Evolutionary conservation across 2,888 invertebrate species (phyloP).

Genomic region (Agriopis aurantiaria): DNA sequence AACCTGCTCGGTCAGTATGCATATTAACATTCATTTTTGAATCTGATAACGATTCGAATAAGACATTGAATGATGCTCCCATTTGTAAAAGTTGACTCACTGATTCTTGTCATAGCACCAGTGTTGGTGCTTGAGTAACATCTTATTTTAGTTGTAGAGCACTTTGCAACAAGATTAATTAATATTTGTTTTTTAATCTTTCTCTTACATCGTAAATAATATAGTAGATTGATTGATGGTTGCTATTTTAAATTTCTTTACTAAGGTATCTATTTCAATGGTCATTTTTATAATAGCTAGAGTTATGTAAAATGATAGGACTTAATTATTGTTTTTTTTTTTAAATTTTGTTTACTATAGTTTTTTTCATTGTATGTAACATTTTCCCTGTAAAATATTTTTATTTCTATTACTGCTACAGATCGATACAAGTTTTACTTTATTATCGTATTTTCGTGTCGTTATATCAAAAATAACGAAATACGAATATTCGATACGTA

Average conservation of each 20-base stretch:
- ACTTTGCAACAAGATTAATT: slow-evolving; percentile 32
- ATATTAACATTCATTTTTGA: slow-evolving; percentile 49
- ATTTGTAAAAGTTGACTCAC: slow-evolving; percentile 43
- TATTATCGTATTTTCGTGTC: background rate
- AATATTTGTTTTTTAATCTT: slow-evolving; percentile 31
- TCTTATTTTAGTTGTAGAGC: slow-evolving; percentile 26
- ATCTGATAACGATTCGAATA: slow-evolving; percentile 50
- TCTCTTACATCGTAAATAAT: slow-evolving; percentile 26
- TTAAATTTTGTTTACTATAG: too few species aligned
- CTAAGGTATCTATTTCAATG: background rate
- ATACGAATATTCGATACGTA: too few species aligned
- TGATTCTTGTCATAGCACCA: slow-evolving; percentile 32
- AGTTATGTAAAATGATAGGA: too few species aligned
- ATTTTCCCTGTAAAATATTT: too few species aligned
- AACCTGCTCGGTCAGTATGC: slow-evolving; percentile 64
- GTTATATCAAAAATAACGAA: too few species aligned
- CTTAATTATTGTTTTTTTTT: too few species aligned
- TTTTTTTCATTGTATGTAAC: background rate
- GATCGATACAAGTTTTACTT: background rate
- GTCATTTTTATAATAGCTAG: background rate
- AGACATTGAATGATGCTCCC: slow-evolving; percentile 50
- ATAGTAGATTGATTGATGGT: slow-evolving; percentile 24
- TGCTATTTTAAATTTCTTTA: slow-evolving; percentile 6
- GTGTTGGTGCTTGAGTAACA: slow-evolving; percentile 21
- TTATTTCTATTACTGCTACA: background rate